These are phyloP conservation scores for Saxidomus purpurata DNA, from an alignment of 1,140 invertebrate genomes.

Conservation along the genomic window DNA sequence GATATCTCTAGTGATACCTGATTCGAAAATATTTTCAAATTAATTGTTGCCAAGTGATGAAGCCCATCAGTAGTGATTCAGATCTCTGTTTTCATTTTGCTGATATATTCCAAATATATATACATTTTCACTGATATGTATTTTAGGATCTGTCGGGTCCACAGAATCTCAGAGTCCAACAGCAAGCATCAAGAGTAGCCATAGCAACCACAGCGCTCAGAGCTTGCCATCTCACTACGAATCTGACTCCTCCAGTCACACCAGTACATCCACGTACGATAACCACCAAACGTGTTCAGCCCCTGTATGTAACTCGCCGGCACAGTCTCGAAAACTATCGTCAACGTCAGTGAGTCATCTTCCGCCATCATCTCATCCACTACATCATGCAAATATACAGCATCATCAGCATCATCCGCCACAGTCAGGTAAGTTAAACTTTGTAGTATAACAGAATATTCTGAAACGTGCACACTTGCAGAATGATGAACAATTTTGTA, in stretches of 20 bases:
- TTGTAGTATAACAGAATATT: no score
- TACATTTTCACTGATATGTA: background rate
- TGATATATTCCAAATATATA: background rate
- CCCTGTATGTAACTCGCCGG: constrained; percentile 83
- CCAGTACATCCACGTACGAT: constrained; percentile 87
- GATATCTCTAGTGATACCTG: no score
- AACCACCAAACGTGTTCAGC: constrained; percentile 90
- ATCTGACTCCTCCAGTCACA: constrained; percentile 90
- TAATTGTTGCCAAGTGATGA: no score
- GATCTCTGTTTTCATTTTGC: no score
- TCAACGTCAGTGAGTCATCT: constrained; percentile 7
- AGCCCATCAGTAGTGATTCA: no score
- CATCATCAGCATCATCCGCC: constrained; percentile 65
- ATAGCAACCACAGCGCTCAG: constrained; percentile 56
- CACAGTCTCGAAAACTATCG: constrained; percentile 53
- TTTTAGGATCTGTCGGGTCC: constrained; percentile 92
- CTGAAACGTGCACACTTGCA: no score
- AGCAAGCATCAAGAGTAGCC: constrained; percentile 73
- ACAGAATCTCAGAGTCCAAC: constrained; percentile 88
- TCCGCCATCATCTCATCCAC: constrained; percentile 57
- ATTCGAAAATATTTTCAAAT: no score
- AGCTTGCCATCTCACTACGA: constrained; percentile 78
- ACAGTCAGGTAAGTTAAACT: constrained; percentile 73
- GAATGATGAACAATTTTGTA: no score
- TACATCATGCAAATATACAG: constrained; percentile 20